Conservation (phyloP, 2,888 invertebrate genomes). For the Venusia cambrica region DNA sequence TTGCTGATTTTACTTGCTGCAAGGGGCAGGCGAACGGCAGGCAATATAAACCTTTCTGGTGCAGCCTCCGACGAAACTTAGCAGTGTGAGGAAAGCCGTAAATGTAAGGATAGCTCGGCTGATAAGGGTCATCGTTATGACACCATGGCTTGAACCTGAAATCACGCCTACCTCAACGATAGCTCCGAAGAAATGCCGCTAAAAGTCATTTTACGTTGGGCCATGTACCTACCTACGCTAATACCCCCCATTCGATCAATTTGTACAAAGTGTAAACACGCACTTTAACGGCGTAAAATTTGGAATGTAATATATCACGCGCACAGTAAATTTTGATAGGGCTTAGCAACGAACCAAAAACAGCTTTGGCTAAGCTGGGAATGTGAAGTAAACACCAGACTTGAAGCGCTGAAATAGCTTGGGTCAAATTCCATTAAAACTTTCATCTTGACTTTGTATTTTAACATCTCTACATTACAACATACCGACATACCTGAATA, state of each 20-base stretch:
- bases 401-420: too few species aligned
- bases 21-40: constrained; percentile 59
- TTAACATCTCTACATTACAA: constrained; percentile 2
- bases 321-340: too few species aligned
- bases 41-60: constrained; percentile 61
- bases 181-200: constrained; percentile 16
- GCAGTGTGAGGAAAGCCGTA: constrained; percentile 38
- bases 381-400: too few species aligned
- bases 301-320: too few species aligned
- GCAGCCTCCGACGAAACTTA: constrained; percentile 47
- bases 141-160: constrained; percentile 39
- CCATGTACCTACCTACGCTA: too few species aligned
- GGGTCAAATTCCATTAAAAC: constrained; percentile 44
- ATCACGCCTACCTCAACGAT: constrained; percentile 32
- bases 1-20: constrained; percentile 45
- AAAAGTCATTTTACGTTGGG: neutral
- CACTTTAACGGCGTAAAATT: too few species aligned
- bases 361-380: too few species aligned
- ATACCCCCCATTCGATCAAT: too few species aligned
- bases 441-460: neutral
- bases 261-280: too few species aligned
- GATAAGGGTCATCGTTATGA: constrained; percentile 49
- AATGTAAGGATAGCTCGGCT: constrained; percentile 40
- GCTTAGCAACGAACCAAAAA: too few species aligned
- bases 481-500: constrained; percentile 29